Evolutionary conservation across 2,113 vertebrate species (phyloP).

Genomic region (Seriola quinqueradiata): DNA sequence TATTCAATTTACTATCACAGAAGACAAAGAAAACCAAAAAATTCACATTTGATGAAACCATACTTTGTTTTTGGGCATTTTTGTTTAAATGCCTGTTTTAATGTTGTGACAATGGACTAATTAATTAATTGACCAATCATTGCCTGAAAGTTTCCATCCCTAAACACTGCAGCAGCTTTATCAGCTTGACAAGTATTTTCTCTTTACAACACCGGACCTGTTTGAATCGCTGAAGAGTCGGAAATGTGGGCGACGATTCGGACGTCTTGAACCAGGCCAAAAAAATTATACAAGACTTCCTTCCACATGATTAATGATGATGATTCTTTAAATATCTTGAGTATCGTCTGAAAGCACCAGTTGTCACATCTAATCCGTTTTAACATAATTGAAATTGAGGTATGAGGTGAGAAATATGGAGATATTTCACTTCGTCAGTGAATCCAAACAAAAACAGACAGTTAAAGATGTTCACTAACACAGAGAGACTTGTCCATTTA

Average conservation of each 20-base stretch:
- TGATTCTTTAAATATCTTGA: not conserved
- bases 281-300: not conserved
- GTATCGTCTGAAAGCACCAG: not conserved
- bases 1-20: not conserved
- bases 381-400: not conserved
- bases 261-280: no score
- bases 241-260: not conserved
- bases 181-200: not conserved
- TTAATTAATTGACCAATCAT: no score
- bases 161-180: not conserved
- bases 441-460: not conserved
- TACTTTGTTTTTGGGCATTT: no score
- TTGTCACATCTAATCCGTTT: not conserved
- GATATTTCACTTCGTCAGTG: not conserved
- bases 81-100: not conserved
- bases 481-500: not conserved
- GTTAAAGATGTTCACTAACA: not conserved
- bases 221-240: not conserved
- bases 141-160: not conserved
- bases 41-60: not conserved
- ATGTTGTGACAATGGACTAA: not conserved
- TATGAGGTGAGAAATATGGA: not conserved
- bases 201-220: not conserved
- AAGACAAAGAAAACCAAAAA: not conserved
- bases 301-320: not conserved